These are phyloP conservation scores for Cantharis nigra DNA, from an alignment of 2,888 invertebrate species.

Conservation along the genomic window DNA sequence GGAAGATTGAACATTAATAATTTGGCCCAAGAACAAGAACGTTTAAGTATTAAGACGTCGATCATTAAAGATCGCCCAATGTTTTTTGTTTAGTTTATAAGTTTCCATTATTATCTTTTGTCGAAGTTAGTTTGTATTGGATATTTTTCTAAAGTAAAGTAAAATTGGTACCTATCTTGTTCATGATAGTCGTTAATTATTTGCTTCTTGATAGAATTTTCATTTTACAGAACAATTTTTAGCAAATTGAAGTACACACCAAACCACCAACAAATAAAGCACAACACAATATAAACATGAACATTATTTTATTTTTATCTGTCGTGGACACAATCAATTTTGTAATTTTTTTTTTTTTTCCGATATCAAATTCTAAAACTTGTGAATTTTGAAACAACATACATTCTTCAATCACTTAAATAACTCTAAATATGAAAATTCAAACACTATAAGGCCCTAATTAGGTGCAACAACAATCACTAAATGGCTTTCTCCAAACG, in stretches of 20 bases:
- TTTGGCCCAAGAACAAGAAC: constrained; percentile 58
- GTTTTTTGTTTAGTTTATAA: constrained; percentile 68
- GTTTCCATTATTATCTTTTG: neutral
- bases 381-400: too few species aligned
- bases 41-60: constrained; percentile 58
- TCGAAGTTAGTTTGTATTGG: neutral
- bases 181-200: too few species aligned
- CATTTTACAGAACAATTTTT: too few species aligned
- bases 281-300: neutral
- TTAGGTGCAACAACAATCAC: constrained; percentile 88
- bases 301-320: neutral
- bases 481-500: constrained; percentile 91
- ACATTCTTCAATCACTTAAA: too few species aligned
- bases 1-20: constrained; percentile 54
- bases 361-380: neutral
- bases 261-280: neutral
- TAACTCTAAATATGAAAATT: neutral
- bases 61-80: constrained; percentile 65
- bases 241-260: too few species aligned
- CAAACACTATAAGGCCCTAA: constrained; percentile 61
- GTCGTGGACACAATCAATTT: neutral
- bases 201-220: too few species aligned
- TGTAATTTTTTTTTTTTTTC: neutral
- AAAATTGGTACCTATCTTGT: too few species aligned
- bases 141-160: neutral